Evolutionary conservation across 2,113 vertebrate species (phyloP).

Genomic region (Callipepla squamata): DNA sequence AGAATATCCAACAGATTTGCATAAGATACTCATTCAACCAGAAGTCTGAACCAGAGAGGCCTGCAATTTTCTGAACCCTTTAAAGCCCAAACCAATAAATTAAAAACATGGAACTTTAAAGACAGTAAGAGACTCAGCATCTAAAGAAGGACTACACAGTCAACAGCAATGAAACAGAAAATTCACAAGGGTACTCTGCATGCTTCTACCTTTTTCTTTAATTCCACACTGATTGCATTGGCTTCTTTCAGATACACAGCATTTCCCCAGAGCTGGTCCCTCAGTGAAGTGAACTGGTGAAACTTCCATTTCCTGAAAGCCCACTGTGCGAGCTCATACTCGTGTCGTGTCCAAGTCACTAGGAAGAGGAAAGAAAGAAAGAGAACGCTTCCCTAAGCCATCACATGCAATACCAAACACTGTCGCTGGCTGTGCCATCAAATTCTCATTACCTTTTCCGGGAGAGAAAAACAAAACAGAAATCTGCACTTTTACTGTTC

Average conservation of each 20-base stretch:
- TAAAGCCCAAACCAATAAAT: background rate
- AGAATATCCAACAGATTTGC: background rate
- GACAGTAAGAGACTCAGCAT: background rate
- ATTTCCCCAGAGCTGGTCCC: slow-evolving; percentile 97
- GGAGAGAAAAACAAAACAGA: background rate
- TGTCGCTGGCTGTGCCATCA: background rate
- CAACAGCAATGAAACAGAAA: background rate
- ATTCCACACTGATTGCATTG: slow-evolving; percentile 96
- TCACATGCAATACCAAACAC: background rate
- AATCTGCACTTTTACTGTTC: background rate
- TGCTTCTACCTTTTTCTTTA: slow-evolving; percentile 93
- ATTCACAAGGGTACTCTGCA: background rate
- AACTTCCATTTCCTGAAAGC: slow-evolving; percentile 97
- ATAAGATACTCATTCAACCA: background rate
- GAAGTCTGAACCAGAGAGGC: background rate
- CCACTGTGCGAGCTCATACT: slow-evolving; percentile 95
- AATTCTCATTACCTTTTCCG: background rate
- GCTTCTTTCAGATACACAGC: slow-evolving; percentile 97
- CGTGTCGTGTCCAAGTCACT: slow-evolving; percentile 96
- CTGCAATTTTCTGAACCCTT: background rate
- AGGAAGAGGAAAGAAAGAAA: slow-evolving; percentile 7
- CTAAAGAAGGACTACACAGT: background rate
- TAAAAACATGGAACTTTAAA: rapidly evolving
- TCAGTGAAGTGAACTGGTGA: slow-evolving; percentile 96
- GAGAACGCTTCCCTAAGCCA: background rate